Evolutionary conservation across 2,797 vertebrate genomes (phyloP).

Genomic region (Corythornis leucogaster): DNA sequence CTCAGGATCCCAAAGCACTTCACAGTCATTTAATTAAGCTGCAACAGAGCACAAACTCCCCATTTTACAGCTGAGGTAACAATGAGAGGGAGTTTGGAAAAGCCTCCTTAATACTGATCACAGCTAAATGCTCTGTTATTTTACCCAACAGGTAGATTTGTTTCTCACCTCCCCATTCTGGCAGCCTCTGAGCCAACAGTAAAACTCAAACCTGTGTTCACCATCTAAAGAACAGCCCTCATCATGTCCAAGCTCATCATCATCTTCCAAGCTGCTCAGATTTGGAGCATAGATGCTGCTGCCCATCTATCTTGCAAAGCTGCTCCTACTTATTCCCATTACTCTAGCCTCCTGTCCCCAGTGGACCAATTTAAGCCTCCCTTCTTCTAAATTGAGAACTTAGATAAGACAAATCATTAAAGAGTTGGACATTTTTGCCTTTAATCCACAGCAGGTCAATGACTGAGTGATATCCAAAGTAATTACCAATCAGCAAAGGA

Average conservation of each 20-base stretch:
- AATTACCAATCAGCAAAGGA: not conserved
- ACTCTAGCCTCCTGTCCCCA: not conserved
- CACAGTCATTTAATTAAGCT: constrained; percentile 56
- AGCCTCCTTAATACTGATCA: constrained; percentile 4
- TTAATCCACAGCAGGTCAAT: constrained; percentile 20
- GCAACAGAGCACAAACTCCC: constrained; percentile 42
- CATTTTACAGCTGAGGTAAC: constrained; percentile 50
- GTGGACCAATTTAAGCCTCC: not conserved
- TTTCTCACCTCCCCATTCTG: not conserved
- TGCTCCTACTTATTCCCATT: not conserved
- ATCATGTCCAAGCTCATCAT: not conserved
- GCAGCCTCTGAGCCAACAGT: not conserved
- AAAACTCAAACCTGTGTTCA: not conserved
- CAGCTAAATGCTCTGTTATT: not conserved
- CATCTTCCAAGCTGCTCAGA: not conserved
- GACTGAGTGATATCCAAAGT: constrained; percentile 11
- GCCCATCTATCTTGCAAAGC: not conserved
- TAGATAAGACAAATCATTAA: constrained; percentile 15
- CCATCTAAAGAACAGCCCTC: not conserved
- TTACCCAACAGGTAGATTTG: not conserved
- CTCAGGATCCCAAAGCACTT: constrained; percentile 53
- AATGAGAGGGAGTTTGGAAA: constrained; percentile 1
- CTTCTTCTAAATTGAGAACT: not conserved
- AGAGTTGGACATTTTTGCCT: constrained; percentile 9
- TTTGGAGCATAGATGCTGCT: not conserved